Evolutionary conservation across 2,797 vertebrate species (phyloP), one percentile per base, ranked within the genome.

Genomic region (Muscicapa comitata): DNA sequence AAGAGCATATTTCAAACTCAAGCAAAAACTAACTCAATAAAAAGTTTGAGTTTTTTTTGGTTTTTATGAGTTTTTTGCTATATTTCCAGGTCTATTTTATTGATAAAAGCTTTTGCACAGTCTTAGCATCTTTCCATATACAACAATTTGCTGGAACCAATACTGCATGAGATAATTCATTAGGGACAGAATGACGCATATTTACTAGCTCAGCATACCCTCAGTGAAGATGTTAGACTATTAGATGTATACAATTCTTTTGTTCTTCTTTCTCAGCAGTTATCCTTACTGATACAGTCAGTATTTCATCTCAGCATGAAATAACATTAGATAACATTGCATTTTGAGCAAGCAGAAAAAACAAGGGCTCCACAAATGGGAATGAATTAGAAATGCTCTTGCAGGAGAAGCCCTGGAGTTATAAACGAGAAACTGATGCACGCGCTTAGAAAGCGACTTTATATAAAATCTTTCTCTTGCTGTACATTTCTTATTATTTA

Each of bases 221-320:
- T 62, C 47, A 58, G 72, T 95, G 91, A 96, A 97, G 90, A 95
- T 89, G 83, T 93, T 90, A 81, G 62, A 77, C 82, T 90, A 82
- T 96, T 95, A 95, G 89, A 96, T 95, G 86, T 82, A 57, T 95
- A 89, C 48, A 81, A 95, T 96, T 77, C 78, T 97, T 97, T 96
- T 97, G 93, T 97, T 97, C 93, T 97, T 97, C 96, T 91, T 97
- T 95, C 96, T 97, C 97, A 97, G 97, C 95, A 96, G 94, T 95
- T 97, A 96, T 96, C 79, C 95, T 86, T 86, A 94, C 90, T 91
- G 93, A 96, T 95, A 95, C 5, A 96, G 94, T 92, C 92, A 93
- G 66, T 88, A 88, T 96, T 98, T 97, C 91, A 96, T 97, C 97
- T 94, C 97, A 96, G 96, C 95, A 76, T 96, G 97, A 97, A 97